Conservation (phyloP, 2,888 invertebrate species). For the Lacanobia oleracea region DNA sequence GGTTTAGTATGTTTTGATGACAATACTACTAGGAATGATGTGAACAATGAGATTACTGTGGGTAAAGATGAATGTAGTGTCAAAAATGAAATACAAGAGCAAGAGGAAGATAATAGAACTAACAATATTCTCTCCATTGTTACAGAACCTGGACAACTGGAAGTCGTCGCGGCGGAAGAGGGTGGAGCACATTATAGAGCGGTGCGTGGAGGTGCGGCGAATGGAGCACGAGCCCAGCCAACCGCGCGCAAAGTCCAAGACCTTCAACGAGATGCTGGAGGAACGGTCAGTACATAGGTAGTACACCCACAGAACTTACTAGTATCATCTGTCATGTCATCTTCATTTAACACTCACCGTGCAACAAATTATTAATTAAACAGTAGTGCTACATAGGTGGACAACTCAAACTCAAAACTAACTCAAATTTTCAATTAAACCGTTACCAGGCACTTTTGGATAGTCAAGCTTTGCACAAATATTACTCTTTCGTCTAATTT, state of each 20-base stretch:
- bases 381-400: no score
- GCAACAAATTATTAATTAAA: no score
- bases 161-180: conserved; percentile 98
- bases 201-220: conserved; percentile 97
- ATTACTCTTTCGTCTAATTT: no score
- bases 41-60: no score
- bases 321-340: conserved; percentile 5
- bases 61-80: background rate
- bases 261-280: conserved; percentile 98
- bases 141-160: conserved; percentile 97
- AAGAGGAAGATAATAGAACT: background rate
- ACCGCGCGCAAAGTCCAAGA: conserved; percentile 95
- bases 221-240: conserved; percentile 95
- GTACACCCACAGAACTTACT: conserved; percentile 37
- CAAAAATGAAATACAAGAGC: background rate
- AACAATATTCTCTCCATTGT: conserved; percentile 40
- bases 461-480: no score
- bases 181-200: conserved; percentile 97
- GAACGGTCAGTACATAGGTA: conserved; percentile 91
- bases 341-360: no score
- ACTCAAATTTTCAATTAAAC: no score
- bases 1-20: background rate
- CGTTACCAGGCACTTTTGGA: no score
- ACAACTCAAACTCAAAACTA: no score
- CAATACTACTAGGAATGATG: background rate